Conservation (phyloP, 1,140 invertebrate genomes). For the Phymorhynchus buccinoides region DNA sequence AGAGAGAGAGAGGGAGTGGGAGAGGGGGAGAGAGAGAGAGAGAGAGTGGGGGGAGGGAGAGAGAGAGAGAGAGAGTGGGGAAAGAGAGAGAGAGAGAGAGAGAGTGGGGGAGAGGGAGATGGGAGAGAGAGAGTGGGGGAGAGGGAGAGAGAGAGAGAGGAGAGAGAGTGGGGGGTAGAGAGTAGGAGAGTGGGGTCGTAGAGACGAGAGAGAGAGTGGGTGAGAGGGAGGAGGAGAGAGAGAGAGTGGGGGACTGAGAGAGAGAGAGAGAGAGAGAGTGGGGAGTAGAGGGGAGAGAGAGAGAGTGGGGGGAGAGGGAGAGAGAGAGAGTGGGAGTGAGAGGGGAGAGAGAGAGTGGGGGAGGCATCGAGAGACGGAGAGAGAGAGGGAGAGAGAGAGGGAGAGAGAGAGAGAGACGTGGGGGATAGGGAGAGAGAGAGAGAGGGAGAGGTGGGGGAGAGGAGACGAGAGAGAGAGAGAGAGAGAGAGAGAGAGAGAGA, state of each 20-base stretch:
- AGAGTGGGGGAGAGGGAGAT: not conserved
- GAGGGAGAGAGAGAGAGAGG: not conserved
- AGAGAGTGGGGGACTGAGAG: not conserved
- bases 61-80: not conserved
- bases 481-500: constrained; percentile 13
- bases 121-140: not conserved
- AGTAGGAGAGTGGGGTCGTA: not conserved
- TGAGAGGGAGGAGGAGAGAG: not conserved
- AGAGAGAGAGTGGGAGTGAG: not conserved
- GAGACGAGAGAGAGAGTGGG: not conserved
- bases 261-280: not conserved
- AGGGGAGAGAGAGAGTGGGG: not conserved
- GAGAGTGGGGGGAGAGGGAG: not conserved
- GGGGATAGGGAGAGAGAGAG: not conserved
- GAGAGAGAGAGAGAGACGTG: not conserved
- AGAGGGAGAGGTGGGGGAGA: not conserved
- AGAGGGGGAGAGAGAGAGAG: no score
- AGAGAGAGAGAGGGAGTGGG: no score
- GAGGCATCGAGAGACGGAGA: not conserved
- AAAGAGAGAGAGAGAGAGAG: not conserved
- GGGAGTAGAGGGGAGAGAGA: not conserved
- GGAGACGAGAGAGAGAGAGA: not conserved
- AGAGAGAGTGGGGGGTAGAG: no score
- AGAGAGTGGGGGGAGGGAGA: not conserved
- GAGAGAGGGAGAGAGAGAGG: not conserved